Base-by-base conservation (phyloP, 2,797 vertebrate genomes). In the Mallotus villosus region DNA sequence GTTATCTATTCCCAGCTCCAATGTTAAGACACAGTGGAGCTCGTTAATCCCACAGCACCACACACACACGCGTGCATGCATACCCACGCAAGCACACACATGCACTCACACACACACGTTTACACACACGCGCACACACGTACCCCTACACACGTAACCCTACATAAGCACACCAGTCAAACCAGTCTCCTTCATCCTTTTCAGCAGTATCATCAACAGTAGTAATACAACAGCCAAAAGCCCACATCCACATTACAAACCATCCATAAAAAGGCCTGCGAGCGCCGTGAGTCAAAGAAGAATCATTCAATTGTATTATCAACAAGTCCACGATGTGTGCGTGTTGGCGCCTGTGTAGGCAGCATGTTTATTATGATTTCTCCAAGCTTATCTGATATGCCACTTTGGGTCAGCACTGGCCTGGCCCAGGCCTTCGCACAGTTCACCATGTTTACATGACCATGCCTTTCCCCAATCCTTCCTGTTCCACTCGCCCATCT, bases 401-500 rank as follows among this genome's bases (percentile, higher is more conserved):
- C 85, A 82, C 81, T 74, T 73, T 60, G 58, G 66, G 88, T 90
- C 90, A 89, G 58, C 80, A 73, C 74, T 77, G 55, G 79, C 75
- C 75, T 55, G 63, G 68, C 67, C 74, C 58, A 59, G 77, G 67
- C 78, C 76, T 74, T 81, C 73, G 67, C 53, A 78, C 73, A 77
- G 78, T 67, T 16, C 73, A 71, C 75, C 70, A 49, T 63, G 63
- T 91, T 91, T 86, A 85, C 76, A 81, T 34, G 61, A n/a, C 78
- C 72, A 61, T 25, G 82, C 80, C 78, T 81, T 78, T 81, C 81
- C 86, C 81, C 75, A 77, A 77, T 80, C 81, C 83, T 93, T 92
- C 91, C 90, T 89, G 89, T 92, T 92, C 81, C 84, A 86, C 76
- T 79, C 70, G 78, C 37, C 81, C 78, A 82, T 88, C 87, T 90